phyloP scores from a whole-genome alignment of 2,888 invertebrate species.

The Dastarcus helophoroides region DNA sequence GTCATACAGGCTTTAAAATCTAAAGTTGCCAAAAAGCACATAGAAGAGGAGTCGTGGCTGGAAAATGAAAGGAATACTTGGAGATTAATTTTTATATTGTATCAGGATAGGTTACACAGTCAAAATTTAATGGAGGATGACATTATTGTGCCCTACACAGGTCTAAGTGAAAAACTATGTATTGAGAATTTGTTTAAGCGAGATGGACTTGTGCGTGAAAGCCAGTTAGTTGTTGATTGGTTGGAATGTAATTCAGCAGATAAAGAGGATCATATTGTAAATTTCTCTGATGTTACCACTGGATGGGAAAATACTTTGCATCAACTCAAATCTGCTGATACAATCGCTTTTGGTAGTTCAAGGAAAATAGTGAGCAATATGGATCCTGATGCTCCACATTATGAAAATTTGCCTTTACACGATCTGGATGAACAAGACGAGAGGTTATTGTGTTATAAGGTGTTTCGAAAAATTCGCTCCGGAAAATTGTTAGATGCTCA shows the following conservation, averaged over 20 bases:
- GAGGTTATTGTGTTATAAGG: conserved; percentile 43
- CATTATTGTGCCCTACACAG: conserved; percentile 26
- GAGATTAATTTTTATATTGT: conserved; percentile 72
- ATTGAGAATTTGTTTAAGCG: conserved; percentile 46
- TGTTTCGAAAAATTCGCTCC: conserved; percentile 70
- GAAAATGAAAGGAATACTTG: conserved; percentile 82
- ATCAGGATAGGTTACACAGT: conserved; percentile 53
- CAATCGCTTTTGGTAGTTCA: conserved; percentile 47
- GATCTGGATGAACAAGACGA: conserved; percentile 82
- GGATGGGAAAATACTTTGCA: conserved; percentile 90
- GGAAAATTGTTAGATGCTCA: conserved; percentile 80
- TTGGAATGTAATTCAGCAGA: conserved; percentile 69
- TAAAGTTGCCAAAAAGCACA: conserved; percentile 23
- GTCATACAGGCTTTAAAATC: conserved; percentile 31
- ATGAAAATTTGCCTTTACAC: conserved; percentile 68
- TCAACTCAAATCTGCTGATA: conserved; percentile 46
- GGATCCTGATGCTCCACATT: conserved; percentile 82
- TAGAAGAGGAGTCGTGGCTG: conserved; percentile 42
- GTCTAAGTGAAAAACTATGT: conserved; percentile 48
- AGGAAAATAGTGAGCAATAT: conserved; percentile 53
- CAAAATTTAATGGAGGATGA: conserved; percentile 20
- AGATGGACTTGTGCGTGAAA: conserved; percentile 47
- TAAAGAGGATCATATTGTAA: conserved; percentile 42
- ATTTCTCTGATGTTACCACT: conserved; percentile 70
- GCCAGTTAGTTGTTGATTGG: conserved; percentile 87